phyloP scores from a whole-genome alignment of 2,113 vertebrate species.

The Spheniscus mendiculus region DNA sequence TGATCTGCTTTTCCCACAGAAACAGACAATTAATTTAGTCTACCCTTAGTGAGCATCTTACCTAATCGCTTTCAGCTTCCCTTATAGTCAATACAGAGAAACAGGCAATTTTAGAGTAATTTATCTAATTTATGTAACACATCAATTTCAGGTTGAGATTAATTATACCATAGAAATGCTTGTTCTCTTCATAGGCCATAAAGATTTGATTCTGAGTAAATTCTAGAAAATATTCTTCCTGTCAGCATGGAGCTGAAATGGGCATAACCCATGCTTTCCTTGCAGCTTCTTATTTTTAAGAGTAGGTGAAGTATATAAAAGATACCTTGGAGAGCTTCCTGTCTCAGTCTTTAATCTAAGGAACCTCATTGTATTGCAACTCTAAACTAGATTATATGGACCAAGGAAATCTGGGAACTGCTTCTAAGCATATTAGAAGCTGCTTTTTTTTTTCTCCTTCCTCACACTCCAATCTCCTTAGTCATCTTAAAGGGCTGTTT shows the following conservation, averaged over 20 bases:
- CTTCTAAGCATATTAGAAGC: background rate
- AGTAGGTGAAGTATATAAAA: background rate
- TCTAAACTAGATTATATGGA: background rate
- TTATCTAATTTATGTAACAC: background rate
- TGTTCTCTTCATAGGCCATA: background rate
- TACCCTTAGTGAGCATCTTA: background rate
- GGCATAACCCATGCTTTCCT: background rate
- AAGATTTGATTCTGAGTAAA: background rate
- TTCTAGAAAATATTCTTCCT: background rate
- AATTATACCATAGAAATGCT: background rate
- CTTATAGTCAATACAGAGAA: background rate
- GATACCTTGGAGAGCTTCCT: background rate
- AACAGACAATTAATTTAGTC: background rate
- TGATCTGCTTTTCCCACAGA: background rate
- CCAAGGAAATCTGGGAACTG: background rate
- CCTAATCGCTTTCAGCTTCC: background rate
- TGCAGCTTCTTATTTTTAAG: background rate
- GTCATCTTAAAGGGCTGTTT: background rate
- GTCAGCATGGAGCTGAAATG: background rate
- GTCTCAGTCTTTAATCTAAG: background rate
- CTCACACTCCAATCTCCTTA: background rate
- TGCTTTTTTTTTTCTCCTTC: background rate
- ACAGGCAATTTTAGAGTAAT: background rate
- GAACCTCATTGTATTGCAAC: background rate
- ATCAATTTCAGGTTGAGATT: background rate